These are phyloP conservation scores for Channa striata DNA, from an alignment of 2,797 vertebrate species.

Conservation along the genomic window DNA sequence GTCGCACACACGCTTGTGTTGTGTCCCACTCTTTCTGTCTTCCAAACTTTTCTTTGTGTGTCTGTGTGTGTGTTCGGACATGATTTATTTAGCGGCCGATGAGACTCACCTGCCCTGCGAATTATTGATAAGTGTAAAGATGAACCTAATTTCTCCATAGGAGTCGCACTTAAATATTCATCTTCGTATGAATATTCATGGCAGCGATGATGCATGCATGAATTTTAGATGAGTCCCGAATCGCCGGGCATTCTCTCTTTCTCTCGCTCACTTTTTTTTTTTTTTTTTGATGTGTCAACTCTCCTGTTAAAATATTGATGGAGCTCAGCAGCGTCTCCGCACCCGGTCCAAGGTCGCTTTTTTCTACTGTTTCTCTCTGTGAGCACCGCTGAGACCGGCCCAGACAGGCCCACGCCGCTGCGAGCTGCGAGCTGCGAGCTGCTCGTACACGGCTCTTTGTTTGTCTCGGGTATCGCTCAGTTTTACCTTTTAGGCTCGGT, in stretches of 20 bases:
- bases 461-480: neutral
- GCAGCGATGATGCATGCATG: slow-evolving; percentile 71
- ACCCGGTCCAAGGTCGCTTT: slow-evolving; percentile 66
- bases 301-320: slow-evolving; percentile 78
- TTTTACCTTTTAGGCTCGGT: neutral
- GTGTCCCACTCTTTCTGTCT: slow-evolving; percentile 68
- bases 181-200: slow-evolving; percentile 82
- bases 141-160: slow-evolving; percentile 81
- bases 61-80: slow-evolving; percentile 33
- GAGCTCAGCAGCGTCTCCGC: slow-evolving; percentile 65
- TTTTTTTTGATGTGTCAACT: slow-evolving; percentile 78
- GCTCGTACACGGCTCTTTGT: slow-evolving; percentile 27
- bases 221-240: slow-evolving; percentile 77
- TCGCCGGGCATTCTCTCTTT: slow-evolving; percentile 60
- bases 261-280: neutral
- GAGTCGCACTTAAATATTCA: slow-evolving; percentile 80
- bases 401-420: slow-evolving; percentile 31
- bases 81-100: slow-evolving; percentile 71
- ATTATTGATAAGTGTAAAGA: slow-evolving; percentile 83
- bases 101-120: slow-evolving; percentile 74
- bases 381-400: slow-evolving; percentile 18
- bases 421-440: slow-evolving; percentile 21
- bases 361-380: slow-evolving; percentile 39
- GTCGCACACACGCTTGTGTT: slow-evolving; percentile 73
- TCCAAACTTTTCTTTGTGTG: slow-evolving; percentile 69